Percentiles rank a stretch among this genome's conserved stretches.
Evolutionary conservation across 2,797 vertebrate genomes (phyloP).

Genomic region (Gallinago stenura): DNA sequence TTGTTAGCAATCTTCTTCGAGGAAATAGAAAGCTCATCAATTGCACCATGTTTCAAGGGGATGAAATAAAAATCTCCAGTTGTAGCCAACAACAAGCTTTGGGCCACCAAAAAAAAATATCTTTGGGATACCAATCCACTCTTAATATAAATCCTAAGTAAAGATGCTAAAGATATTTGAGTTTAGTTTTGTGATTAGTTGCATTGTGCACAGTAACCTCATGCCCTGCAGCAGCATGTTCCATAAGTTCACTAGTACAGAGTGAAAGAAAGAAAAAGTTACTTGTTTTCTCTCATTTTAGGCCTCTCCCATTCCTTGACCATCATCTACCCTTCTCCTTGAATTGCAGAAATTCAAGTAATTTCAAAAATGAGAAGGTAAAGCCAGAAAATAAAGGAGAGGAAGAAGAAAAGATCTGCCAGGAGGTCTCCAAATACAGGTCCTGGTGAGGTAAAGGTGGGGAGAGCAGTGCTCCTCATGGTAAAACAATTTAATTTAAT

Average conservation of each 20-base stretch:
- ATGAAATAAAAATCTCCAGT: not conserved
- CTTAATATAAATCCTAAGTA: not conserved
- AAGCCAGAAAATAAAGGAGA: not conserved
- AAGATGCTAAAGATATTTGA: not conserved
- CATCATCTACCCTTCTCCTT: not conserved
- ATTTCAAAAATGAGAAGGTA: not conserved
- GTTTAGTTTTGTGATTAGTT: not conserved
- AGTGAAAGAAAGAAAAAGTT: not conserved
- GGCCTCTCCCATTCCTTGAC: not conserved
- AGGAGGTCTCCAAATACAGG: not conserved
- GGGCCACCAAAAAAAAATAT: not conserved
- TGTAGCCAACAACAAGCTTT: not conserved
- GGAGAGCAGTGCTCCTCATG: not conserved
- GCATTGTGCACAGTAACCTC: not conserved
- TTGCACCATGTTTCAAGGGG: not conserved
- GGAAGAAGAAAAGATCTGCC: not conserved
- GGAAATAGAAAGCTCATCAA: not conserved
- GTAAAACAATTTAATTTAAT: not conserved
- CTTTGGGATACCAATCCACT: not conserved
- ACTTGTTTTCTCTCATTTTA: not conserved
- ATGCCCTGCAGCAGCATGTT: not conserved
- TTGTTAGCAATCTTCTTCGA: not conserved
- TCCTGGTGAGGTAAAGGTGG: accelerated
- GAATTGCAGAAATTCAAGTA: not conserved
- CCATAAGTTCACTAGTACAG: not conserved